These are phyloP conservation scores for Cryptus armator DNA, from an alignment of 2,888 invertebrate genomes.

Conservation along the genomic window DNA sequence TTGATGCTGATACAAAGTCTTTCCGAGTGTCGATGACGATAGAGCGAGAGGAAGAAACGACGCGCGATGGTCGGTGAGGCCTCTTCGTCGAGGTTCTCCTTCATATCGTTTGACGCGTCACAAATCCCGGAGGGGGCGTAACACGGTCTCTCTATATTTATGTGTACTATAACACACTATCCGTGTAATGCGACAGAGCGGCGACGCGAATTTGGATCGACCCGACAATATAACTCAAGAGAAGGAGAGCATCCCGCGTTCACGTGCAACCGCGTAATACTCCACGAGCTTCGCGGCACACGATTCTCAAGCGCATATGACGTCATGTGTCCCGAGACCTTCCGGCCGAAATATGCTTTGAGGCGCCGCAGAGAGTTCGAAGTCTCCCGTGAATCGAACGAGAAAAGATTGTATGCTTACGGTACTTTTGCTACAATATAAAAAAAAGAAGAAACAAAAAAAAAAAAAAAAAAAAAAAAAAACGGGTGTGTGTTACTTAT, in stretches of 20 bases:
- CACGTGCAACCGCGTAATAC: constrained; percentile 72
- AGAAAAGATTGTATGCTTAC: background rate
- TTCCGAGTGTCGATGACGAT: constrained; percentile 56
- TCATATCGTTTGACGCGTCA: constrained; percentile 41
- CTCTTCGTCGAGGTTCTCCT: constrained; percentile 18
- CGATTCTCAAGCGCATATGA: constrained; percentile 56
- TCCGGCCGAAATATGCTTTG: constrained; percentile 46
- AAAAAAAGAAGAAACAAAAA: too few relatives aligned
- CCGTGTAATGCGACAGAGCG: constrained; percentile 27
- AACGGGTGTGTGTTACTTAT: background rate
- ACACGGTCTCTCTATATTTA: constrained; percentile 42
- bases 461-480: too few relatives aligned
- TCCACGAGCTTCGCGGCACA: constrained; percentile 49
- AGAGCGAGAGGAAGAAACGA: constrained; percentile 41
- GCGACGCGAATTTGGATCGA: constrained; percentile 68
- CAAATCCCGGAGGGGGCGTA: constrained; percentile 42
- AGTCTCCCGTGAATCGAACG: background rate
- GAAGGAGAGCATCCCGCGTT: constrained; percentile 72
- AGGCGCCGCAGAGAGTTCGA: background rate
- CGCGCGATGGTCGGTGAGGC: constrained; percentile 8
- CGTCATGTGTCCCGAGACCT: constrained; percentile 54
- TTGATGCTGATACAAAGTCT: constrained; percentile 67
- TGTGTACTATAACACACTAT: constrained; percentile 1
- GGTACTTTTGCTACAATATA: constrained; percentile 4
- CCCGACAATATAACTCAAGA: constrained; percentile 24